A percentile compares a stretch with the other conserved stretches of the same genome.
Evolutionary conservation across 2,888 invertebrate species (phyloP).

Genomic region (Sesia bembeciformis): DNA sequence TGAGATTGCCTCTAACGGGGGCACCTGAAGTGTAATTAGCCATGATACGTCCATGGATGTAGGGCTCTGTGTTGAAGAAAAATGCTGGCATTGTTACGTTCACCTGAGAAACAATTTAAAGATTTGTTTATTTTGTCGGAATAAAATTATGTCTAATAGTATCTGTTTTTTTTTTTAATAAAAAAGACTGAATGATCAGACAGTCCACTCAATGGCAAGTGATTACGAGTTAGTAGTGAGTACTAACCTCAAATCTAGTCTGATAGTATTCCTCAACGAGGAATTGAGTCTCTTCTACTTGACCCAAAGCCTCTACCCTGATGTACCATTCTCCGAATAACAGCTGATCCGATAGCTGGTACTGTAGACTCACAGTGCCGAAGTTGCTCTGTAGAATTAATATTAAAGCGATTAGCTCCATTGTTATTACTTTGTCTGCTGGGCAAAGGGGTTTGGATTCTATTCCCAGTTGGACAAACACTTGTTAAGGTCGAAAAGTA

Average conservation of each 20-base stretch:
- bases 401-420: background rate
- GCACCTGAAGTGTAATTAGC: slow-evolving; percentile 97
- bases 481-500: no score
- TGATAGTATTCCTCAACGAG: slow-evolving; percentile 96
- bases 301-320: slow-evolving; percentile 90
- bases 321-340: slow-evolving; percentile 95
- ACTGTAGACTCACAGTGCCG: slow-evolving; percentile 94
- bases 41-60: slow-evolving; percentile 88
- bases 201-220: no score
- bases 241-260: slow-evolving; percentile 87
- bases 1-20: slow-evolving; percentile 91
- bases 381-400: slow-evolving; percentile 79
- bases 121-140: background rate
- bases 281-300: slow-evolving; percentile 89
- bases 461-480: no score
- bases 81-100: slow-evolving; percentile 97
- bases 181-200: no score
- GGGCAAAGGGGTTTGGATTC: no score
- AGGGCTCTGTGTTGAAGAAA: slow-evolving; percentile 90
- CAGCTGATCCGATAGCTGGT: slow-evolving; percentile 93
- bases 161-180: no score
- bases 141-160: no score
- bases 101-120: slow-evolving; percentile 61
- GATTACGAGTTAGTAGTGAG: no score
- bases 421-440: no score